Base-by-base conservation (phyloP, 2,797 vertebrate genomes). In the Rhodeus uyekii region DNA sequence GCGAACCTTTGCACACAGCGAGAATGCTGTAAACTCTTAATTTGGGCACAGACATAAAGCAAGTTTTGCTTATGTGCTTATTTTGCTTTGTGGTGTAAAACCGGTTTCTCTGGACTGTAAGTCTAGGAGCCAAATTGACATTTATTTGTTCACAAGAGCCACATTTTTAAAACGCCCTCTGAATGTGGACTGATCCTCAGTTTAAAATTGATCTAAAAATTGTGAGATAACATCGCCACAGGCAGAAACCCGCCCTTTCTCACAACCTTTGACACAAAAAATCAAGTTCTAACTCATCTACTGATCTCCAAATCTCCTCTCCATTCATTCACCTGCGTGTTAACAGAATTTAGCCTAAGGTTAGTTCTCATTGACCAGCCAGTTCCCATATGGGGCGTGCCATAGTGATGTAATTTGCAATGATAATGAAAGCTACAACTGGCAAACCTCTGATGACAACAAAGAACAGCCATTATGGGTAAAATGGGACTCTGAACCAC, bases 391-490 rank as follows among this genome's bases (percentile, higher is more conserved):
- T 34, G 53, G 39, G 78, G 67, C 5, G 39, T 80, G 67, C 27
- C 53, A 19, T 61, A 46, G 29, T 71, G 29, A 72, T 55, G 63
- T 29, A 55, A 78, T 80, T 72, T 80, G 53, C 53, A 72, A 61
- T 60, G 50, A 71, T 44, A 71, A 80, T 80, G 22, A 80, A 80
- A 60, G 19, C 44, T 42, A 34, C 65, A 69, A 58, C 27, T 24
- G 78, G 60, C 32, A 80, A 72, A 9, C 53, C 53, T 34, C 78
- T 7, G 38, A 69, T 32, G 32, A 73, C 46, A 63, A 63, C 55
- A 63, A 73, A 80, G 14, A 46, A 34, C 39, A 72, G 22, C 44
- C 38, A 44, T n/a, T 60, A 38, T 32, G 14, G 22, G 22, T 29
- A 22, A 69, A 58, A 58, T 68, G 6, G 12, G 36, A 36, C 9